Base-by-base conservation (phyloP, 2,113 vertebrate genomes). In the Cheilinus undulatus region DNA sequence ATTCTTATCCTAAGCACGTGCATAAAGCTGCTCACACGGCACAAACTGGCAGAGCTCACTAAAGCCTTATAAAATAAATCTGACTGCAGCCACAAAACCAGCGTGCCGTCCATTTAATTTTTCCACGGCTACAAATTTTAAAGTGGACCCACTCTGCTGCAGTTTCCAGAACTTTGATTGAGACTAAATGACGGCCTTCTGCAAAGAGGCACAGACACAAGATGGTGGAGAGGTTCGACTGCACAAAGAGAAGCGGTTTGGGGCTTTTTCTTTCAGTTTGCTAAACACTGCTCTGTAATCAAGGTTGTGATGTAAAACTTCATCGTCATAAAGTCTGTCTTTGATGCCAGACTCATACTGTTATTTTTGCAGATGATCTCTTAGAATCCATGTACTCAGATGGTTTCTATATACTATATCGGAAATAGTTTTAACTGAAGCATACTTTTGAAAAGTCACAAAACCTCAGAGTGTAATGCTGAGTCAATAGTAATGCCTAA, bases 81-180 rank as follows among this genome's bases (percentile, higher is more conserved):
- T 42, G 46, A 64, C 50, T 72, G 75, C 36, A 49, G 75, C 79
- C 77, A 76, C 78, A 83, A 80, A 87, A 79, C 80, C 78, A 82
- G 59, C 32, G 11, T 3, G 5, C 26, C 48, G 12, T 75, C 76
- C 76, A 57, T 82, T 84, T 69, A 46, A 71, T 77, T 88, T 89
- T 90, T 90, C 87, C 90, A 88, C 76, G 34, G 87, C 76, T 69
- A 74, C 71, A 82, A 61, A 80, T 83, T 76, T 73, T 43, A 76
- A 83, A 83, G 83, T 48, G 79, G 73, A 84, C 38, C 74, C 69
- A 66, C 76, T 86, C 54, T 17, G 59, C 36, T 64, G 17, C 76
- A 76, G 58, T 84, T 88, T 89, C 74, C 88, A 80, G 69, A 65
- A 63, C 66, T 75, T 34, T 77, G 64, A 82, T 80, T 60, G 76